Conservation (phyloP, 2,113 vertebrate species). For the Sinocyclocheilus anshuiensis region DNA sequence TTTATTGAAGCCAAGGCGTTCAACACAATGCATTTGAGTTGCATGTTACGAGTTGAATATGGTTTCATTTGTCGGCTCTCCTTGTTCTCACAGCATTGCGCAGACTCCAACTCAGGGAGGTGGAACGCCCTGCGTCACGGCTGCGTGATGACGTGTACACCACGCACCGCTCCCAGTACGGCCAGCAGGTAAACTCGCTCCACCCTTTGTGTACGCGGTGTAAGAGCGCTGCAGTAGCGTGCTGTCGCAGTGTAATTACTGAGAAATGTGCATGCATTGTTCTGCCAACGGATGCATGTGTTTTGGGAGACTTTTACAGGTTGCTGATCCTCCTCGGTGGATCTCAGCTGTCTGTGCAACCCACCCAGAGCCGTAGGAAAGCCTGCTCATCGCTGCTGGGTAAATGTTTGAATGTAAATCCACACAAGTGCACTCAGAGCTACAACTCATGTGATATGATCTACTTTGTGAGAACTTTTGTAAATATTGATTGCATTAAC, state of each 20-base stretch:
- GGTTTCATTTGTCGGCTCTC: slow-evolving; percentile 75
- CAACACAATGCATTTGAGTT: not conserved
- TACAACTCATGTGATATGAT: not conserved
- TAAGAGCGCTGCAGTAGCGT: slow-evolving; percentile 7
- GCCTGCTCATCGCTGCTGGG: slow-evolving; percentile 38
- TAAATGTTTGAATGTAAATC: not conserved
- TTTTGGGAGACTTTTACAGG: slow-evolving; percentile 56
- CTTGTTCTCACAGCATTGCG: slow-evolving; percentile 76
- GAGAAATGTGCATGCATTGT: slow-evolving; percentile 29
- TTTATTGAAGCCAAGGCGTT: not conserved
- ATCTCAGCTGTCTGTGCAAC: slow-evolving; percentile 46
- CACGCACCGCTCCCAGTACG: slow-evolving; percentile 55
- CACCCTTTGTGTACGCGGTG: slow-evolving; percentile 36
- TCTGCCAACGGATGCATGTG: slow-evolving; percentile 45
- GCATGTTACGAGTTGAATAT: slow-evolving; percentile 46
- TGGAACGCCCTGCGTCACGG: slow-evolving; percentile 54
- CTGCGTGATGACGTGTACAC: slow-evolving; percentile 52
- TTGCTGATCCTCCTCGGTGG: slow-evolving; percentile 37
- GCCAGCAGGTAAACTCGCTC: slow-evolving; percentile 70
- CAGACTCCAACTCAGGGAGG: slow-evolving; percentile 66
- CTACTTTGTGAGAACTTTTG: not conserved
- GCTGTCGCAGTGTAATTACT: slow-evolving; percentile 10
- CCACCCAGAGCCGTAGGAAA: slow-evolving; percentile 22
- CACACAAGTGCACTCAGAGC: not conserved
- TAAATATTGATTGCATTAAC: not conserved